These are phyloP conservation scores for Hyles euphorbiae DNA, from an alignment of 1,140 invertebrate genomes.

Conservation along the genomic window DNA sequence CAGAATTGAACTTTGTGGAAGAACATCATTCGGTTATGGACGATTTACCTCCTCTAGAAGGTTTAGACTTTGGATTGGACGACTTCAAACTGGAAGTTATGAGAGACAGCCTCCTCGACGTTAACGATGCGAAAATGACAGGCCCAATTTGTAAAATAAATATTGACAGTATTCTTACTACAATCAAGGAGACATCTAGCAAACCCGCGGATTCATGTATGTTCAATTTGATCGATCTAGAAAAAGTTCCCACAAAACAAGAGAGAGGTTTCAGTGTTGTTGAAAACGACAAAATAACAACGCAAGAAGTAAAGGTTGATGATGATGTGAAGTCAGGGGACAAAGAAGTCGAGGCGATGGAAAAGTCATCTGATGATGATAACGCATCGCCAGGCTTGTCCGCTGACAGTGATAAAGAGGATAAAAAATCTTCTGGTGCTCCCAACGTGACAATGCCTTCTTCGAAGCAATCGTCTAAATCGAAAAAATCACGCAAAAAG, in stretches of 20 bases:
- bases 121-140: slow-evolving; percentile 43
- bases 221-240: slow-evolving; percentile 62
- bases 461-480: slow-evolving; percentile 52
- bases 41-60: slow-evolving; percentile 65
- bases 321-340: slow-evolving; percentile 36
- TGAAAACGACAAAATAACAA: slow-evolving; percentile 61
- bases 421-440: slow-evolving; percentile 39
- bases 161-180: slow-evolving; percentile 62
- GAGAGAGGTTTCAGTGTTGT: slow-evolving; percentile 62
- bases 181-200: slow-evolving; percentile 56
- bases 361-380: slow-evolving; percentile 71
- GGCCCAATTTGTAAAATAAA: slow-evolving; percentile 69
- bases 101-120: slow-evolving; percentile 62
- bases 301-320: slow-evolving; percentile 56
- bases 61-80: slow-evolving; percentile 62
- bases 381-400: slow-evolving; percentile 56
- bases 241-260: slow-evolving; percentile 52
- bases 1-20: slow-evolving; percentile 65
- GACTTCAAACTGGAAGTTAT: slow-evolving; percentile 68
- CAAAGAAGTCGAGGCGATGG: slow-evolving; percentile 50
- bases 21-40: slow-evolving; percentile 61
- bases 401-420: slow-evolving; percentile 66
- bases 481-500: slow-evolving; percentile 66
- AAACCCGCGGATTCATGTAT: slow-evolving; percentile 52
- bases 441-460: slow-evolving; percentile 38